These are phyloP conservation scores for Gnatocerus cornutus DNA, from an alignment of 2,888 invertebrate genomes.

Conservation along the genomic window DNA sequence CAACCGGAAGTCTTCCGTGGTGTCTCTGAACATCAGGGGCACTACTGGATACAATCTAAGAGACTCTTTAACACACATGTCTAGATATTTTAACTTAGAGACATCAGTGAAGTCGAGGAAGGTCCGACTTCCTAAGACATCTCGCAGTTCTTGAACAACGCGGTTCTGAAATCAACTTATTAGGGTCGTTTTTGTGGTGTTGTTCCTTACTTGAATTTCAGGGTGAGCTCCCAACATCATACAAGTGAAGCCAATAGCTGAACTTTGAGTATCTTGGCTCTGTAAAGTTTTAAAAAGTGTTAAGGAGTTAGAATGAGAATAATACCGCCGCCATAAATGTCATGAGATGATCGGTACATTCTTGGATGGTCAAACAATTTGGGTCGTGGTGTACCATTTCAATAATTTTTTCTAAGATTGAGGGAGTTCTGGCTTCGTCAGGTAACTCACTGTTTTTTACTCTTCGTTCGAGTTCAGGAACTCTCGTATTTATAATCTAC, in stretches of 20 bases:
- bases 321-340: slow-evolving; percentile 32
- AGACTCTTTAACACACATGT: slow-evolving; percentile 63
- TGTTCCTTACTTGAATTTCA: slow-evolving; percentile 10
- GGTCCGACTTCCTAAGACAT: slow-evolving; percentile 33
- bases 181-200: background rate
- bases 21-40: slow-evolving; percentile 60
- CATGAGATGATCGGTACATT: slow-evolving; percentile 32
- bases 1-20: slow-evolving; percentile 58
- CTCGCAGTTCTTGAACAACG: slow-evolving; percentile 45
- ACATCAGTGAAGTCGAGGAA: slow-evolving; percentile 52
- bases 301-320: background rate
- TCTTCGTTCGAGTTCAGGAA: slow-evolving; percentile 18
- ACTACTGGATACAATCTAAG: slow-evolving; percentile 62
- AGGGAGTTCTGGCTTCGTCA: slow-evolving; percentile 3
- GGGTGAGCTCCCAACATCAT: slow-evolving; percentile 34
- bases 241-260: slow-evolving; percentile 30
- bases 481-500: slow-evolving; percentile 8
- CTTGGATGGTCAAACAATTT: slow-evolving; percentile 9
- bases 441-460: slow-evolving; percentile 6
- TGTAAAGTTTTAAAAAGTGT: slow-evolving; percentile 2
- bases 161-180: background rate
- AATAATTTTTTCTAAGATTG: slow-evolving; percentile 27
- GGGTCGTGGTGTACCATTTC: slow-evolving; percentile 27
- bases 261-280: slow-evolving; percentile 42
- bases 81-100: slow-evolving; percentile 57